These are phyloP conservation scores for Platygyra sinensis DNA, from an alignment of 64 coral and sea anemone genomes.

Conservation along the genomic window DNA sequence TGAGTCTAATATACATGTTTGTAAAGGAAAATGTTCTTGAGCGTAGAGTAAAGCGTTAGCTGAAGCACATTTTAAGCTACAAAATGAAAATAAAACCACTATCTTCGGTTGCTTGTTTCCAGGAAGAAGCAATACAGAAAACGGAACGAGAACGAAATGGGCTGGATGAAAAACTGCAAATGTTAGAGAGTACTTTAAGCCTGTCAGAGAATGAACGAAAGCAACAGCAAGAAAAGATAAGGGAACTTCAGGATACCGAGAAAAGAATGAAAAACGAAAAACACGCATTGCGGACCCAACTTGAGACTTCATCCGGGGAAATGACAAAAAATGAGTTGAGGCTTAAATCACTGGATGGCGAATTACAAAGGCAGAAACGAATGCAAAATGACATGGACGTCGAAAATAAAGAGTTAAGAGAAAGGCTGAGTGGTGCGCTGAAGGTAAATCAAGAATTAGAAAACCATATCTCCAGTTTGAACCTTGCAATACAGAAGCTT, in stretches of 20 bases:
- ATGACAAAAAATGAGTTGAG: constrained; percentile 68
- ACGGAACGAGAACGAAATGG: constrained; percentile 60
- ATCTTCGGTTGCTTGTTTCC: background rate
- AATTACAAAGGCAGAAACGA: constrained; percentile 67
- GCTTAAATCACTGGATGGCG: constrained; percentile 77
- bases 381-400: constrained; percentile 53
- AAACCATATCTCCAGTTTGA: constrained; percentile 57
- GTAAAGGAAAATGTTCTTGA: too few species aligned
- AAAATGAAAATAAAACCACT: background rate
- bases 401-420: constrained; percentile 61
- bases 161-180: constrained; percentile 67
- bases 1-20: too few species aligned
- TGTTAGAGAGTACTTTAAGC: constrained; percentile 79
- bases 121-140: constrained; percentile 84
- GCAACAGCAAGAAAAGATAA: constrained; percentile 69
- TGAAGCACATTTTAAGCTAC: background rate
- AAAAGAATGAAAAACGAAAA: constrained; percentile 53
- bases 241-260: constrained; percentile 74
- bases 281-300: constrained; percentile 58
- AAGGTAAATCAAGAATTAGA: constrained; percentile 70
- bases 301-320: constrained; percentile 63
- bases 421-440: constrained; percentile 40
- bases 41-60: too few species aligned
- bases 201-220: constrained; percentile 82
- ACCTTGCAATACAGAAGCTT: constrained; percentile 65